A percentile compares a stretch with the other conserved stretches of the same genome.
phyloP scores from a whole-genome alignment of 1,140 invertebrate genomes.

The Drosophila busckii region DNA sequence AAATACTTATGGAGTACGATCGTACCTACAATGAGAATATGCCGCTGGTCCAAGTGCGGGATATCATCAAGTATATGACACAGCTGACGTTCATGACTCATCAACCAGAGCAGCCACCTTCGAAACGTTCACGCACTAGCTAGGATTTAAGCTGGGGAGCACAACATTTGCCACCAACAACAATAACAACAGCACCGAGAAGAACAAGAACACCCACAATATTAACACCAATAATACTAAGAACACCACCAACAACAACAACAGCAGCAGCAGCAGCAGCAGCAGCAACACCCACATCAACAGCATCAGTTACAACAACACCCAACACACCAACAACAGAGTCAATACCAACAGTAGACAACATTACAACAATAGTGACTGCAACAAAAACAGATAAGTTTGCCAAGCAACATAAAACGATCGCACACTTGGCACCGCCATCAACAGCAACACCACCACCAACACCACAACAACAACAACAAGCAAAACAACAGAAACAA shows the following conservation, averaged over 20 bases:
- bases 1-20: slow-evolving; percentile 85
- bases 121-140: slow-evolving; percentile 76
- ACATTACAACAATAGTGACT: slow-evolving; percentile 26
- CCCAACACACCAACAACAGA: slow-evolving; percentile 27
- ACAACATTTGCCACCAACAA: slow-evolving; percentile 68
- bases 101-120: slow-evolving; percentile 72
- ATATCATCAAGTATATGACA: slow-evolving; percentile 91
- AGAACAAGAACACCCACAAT: slow-evolving; percentile 23
- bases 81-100: slow-evolving; percentile 89
- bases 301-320: slow-evolving; percentile 22
- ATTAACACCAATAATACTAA: slow-evolving; percentile 14
- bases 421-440: slow-evolving; percentile 42
- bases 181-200: slow-evolving; percentile 18
- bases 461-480: slow-evolving; percentile 9
- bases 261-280: slow-evolving; percentile 8
- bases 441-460: slow-evolving; percentile 44
- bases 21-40: slow-evolving; percentile 84
- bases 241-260: slow-evolving; percentile 16
- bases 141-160: slow-evolving; percentile 79
- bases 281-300: slow-evolving; percentile 16
- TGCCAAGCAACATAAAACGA: slow-evolving; percentile 13
- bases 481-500: slow-evolving; percentile 13
- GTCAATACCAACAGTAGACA: slow-evolving; percentile 18
- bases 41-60: slow-evolving; percentile 88
- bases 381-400: slow-evolving; percentile 7